Base-by-base conservation (phyloP, 2,888 invertebrate species). In the Eupithecia abbreviata region DNA sequence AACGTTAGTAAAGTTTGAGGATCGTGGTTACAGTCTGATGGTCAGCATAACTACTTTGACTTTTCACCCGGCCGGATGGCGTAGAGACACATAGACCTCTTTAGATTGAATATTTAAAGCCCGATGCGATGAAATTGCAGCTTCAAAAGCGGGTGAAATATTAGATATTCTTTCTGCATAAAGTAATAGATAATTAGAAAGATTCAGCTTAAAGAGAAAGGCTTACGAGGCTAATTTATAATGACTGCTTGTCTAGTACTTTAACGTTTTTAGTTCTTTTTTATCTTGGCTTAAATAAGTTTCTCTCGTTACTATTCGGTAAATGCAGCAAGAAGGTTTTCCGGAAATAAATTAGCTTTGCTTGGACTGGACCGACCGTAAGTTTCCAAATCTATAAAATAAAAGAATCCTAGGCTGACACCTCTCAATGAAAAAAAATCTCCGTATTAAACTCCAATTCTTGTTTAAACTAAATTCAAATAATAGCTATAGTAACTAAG, bases 261-360 rank as follows among this genome's bases (percentile, higher is more conserved):
- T 58, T n/a, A 18, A 18, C 18, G 9, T 9, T 58, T 62, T 30
- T 1, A 62, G 30, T 12, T 62, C 30, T 62, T 12, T 30, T 10
- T 30, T 30, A 30, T 7, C 10, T 30, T 18, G 0, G 10, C 62
- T 12, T 30, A 30, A 30, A 30, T 30, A 62, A 62, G 30, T 62
- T 58, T 10, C 10, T 30, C 30, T 30, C 10, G 2, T 62, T 12
- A 30, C 30, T 62, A 90, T 92, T 91, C 90, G 88, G 89, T 89
- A 90, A 88, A 91, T 90, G 88, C 85, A 87, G 84, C 87, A 88
- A 90, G 89, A 89, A 87, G 85, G 87, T 84, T 84, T 85, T 86
- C 78, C 76, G 73, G 84, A 89, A 89, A 87, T 90, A 88, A 87
- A 86, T 86, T 86, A 86, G 84, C 85, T 74, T 84, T 75, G 82